Evolutionary conservation across 2,888 invertebrate genomes (phyloP).

Genomic region (Digitonthophagus gazella): DNA sequence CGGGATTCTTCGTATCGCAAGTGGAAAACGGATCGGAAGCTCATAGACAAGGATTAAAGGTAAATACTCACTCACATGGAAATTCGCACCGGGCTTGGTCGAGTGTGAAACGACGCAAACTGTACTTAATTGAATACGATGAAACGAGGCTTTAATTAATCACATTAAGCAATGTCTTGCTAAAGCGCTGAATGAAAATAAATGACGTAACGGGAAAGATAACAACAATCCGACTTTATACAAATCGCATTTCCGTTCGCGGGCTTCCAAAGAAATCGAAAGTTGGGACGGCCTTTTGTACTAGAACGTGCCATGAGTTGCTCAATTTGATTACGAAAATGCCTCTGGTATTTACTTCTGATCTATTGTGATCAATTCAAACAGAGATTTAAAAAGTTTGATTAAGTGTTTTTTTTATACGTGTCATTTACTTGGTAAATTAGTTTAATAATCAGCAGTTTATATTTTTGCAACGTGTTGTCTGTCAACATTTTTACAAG

Average conservation of each 20-base stretch:
- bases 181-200: background rate
- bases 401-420: background rate
- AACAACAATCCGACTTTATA: background rate
- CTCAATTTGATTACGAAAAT: background rate
- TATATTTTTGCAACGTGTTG: too few relatives aligned
- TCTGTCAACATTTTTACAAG: too few relatives aligned
- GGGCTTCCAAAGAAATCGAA: background rate
- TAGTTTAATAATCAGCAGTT: too few relatives aligned
- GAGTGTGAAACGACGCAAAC: background rate
- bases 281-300: background rate
- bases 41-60: conserved; percentile 80
- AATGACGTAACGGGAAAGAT: background rate
- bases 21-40: conserved; percentile 87
- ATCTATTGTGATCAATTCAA: background rate
- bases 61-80: too few relatives aligned
- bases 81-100: too few relatives aligned
- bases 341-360: background rate
- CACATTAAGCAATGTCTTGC: background rate
- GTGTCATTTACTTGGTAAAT: too few relatives aligned
- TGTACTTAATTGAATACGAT: background rate
- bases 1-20: conserved; percentile 88
- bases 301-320: background rate
- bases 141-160: background rate
- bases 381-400: too few relatives aligned
- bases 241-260: background rate